These are phyloP conservation scores for Caenorhabditis sp. DNA, from an alignment of 2,888 invertebrate species.

Conservation along the genomic window DNA sequence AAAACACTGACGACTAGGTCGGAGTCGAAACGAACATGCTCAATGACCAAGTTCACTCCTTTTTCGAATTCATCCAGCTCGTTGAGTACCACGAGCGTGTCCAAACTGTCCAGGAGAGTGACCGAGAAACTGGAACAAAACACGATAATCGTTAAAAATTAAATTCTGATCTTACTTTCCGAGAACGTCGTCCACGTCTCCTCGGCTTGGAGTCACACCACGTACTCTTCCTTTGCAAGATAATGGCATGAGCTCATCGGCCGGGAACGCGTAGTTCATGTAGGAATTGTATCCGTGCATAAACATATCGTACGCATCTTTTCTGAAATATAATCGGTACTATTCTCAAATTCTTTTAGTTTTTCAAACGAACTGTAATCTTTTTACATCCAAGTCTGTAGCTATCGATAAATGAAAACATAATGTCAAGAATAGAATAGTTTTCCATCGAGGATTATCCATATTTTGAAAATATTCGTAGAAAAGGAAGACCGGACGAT, in stretches of 20 bases:
- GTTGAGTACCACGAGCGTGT: constrained; percentile 91
- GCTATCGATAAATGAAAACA: background rate
- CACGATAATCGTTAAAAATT: background rate
- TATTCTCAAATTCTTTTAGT: background rate
- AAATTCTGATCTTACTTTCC: constrained; percentile 89
- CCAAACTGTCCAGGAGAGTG: constrained; percentile 93
- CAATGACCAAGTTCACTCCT: constrained; percentile 89
- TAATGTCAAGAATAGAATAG: background rate
- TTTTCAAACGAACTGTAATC: background rate
- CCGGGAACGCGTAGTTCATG: constrained; percentile 95
- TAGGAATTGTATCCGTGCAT: constrained; percentile 95
- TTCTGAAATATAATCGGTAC: constrained; percentile 58
- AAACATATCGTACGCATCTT: constrained; percentile 91
- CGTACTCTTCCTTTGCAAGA: constrained; percentile 93
- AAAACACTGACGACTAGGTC: constrained; percentile 97
- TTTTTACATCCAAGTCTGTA: background rate
- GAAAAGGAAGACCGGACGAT: too few relatives aligned
- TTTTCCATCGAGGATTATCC: background rate
- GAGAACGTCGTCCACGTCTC: constrained; percentile 95
- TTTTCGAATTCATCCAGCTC: constrained; percentile 94
- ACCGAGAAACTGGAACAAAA: constrained; percentile 90
- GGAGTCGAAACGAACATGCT: constrained; percentile 91
- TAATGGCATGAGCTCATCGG: constrained; percentile 97
- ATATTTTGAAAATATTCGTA: too few relatives aligned
- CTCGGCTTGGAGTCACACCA: constrained; percentile 90